Evolutionary conservation across 2,888 invertebrate species (phyloP).

Genomic region (Sialis fuliginosa): DNA sequence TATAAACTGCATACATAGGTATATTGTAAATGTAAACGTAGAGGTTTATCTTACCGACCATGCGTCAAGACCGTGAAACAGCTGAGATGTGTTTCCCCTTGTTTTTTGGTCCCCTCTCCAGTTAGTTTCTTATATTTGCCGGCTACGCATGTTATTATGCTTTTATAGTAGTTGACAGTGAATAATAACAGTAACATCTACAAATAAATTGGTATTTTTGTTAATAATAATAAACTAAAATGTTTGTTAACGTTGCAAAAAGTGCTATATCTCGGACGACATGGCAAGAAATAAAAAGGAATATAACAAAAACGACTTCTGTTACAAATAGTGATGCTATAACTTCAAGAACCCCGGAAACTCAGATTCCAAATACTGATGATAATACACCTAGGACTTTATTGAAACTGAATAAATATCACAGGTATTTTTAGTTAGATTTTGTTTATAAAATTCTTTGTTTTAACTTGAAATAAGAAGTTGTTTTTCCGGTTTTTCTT

Average conservation of each 20-base stretch:
- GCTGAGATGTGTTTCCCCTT: no score
- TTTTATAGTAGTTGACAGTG: background rate
- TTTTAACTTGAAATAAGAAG: no score
- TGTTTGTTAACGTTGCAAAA: constrained; percentile 1
- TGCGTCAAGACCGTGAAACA: no score
- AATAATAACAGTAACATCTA: background rate
- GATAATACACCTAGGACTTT: constrained; percentile 28
- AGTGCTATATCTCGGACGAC: background rate
- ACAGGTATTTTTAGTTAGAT: constrained; percentile 22
- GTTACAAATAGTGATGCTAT: constrained; percentile 40
- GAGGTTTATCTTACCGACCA: no score
- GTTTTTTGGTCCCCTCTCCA: no score
- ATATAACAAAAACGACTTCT: constrained; percentile 41
- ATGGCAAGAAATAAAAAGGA: constrained; percentile 13
- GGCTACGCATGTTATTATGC: no score
- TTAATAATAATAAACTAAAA: background rate
- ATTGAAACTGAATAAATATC: constrained; percentile 35
- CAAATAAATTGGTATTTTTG: background rate
- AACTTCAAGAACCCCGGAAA: constrained; percentile 28
- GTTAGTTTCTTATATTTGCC: no score
- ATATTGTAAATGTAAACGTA: no score
- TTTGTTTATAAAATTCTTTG: no score
- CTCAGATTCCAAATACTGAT: constrained; percentile 15
- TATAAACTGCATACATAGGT: no score
- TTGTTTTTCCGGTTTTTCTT: no score